These are phyloP conservation scores for Penaeus monodon DNA, from an alignment of 2,888 invertebrate genomes.

Conservation along the genomic window DNA sequence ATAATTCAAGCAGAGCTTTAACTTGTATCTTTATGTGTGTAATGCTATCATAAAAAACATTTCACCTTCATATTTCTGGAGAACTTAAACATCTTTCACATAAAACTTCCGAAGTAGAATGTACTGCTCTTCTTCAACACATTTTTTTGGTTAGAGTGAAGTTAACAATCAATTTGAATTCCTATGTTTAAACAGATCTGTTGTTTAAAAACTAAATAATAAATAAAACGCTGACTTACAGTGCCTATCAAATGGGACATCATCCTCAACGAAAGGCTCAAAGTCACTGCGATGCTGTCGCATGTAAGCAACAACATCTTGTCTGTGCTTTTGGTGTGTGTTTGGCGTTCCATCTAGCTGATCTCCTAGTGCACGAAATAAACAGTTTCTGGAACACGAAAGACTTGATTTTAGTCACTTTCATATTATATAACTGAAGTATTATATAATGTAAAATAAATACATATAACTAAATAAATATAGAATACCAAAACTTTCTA, in stretches of 20 bases:
- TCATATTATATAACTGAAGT: not conserved
- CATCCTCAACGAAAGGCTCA: constrained; percentile 73
- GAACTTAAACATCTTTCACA: no score
- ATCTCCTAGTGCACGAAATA: constrained; percentile 73
- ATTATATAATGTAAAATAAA: no score
- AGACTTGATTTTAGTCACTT: not conserved
- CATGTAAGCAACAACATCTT: constrained; percentile 71
- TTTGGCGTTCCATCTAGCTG: constrained; percentile 72
- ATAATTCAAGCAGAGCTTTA: no score
- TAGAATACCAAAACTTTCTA: no score
- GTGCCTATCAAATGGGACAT: constrained; percentile 72
- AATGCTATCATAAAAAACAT: no score
- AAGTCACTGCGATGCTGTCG: constrained; percentile 70
- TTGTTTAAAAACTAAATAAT: not conserved
- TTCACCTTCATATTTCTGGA: no score
- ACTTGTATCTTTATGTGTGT: no score
- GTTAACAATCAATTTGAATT: not conserved
- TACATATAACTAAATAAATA: no score
- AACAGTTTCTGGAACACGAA: constrained; percentile 70
- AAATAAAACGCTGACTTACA: constrained; percentile 67
- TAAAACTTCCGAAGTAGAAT: no score
- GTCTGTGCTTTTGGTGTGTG: constrained; percentile 71
- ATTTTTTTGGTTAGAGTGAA: no score
- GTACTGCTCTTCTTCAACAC: no score
- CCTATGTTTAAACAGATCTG: not conserved